Evolutionary conservation across 2,888 invertebrate genomes (phyloP), one percentile per base, ranked within the genome.

Genomic region (Morinoia aosen): DNA sequence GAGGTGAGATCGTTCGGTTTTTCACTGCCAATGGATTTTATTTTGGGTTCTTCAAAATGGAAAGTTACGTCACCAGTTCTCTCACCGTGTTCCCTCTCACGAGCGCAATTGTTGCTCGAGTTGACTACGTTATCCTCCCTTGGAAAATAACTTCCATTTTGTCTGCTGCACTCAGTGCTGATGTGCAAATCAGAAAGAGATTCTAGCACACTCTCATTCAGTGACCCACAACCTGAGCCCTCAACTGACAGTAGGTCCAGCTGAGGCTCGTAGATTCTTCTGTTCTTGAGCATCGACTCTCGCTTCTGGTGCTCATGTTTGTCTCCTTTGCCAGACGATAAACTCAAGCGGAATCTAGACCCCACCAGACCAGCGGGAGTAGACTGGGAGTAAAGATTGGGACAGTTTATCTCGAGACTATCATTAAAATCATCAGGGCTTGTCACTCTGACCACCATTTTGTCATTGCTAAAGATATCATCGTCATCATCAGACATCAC

Each of bases 221-320:
- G 14, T 8, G 48, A 90, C 10, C 1, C 90, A 11, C 12, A 90
- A 12, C 40, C 1, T 0, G 90, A 90, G 19, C 40, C 39, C 19
- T 90, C 90, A 48, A 40, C 48, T 16, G 90, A 48, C 90, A 90
- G 90, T 11, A 90, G 10, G 10, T 90, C 90, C 40, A 90, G 90
- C 90, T 90, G 90, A 40, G 90, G 90, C 33, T 90, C 90, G 48
- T 90, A 90, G 48, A 90, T 19, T 90, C 40, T 90, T 33, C 90
- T 40, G 90, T 10, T 90, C 90, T 19, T 90, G 40, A 40, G 40
- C 90, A 90, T 12, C 19, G 40, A 90, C 11, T 40, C 40, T 40
- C 40, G 14, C 39, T 90, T 90, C 48, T 0, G 39, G 40, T 90
- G 40, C 25, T 76, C 76, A 33, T 76, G 76, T 76, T 76, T 76